Evolutionary conservation across 2,113 vertebrate genomes (phyloP).

Genomic region (Cryptomyrus ogoouensis): DNA sequence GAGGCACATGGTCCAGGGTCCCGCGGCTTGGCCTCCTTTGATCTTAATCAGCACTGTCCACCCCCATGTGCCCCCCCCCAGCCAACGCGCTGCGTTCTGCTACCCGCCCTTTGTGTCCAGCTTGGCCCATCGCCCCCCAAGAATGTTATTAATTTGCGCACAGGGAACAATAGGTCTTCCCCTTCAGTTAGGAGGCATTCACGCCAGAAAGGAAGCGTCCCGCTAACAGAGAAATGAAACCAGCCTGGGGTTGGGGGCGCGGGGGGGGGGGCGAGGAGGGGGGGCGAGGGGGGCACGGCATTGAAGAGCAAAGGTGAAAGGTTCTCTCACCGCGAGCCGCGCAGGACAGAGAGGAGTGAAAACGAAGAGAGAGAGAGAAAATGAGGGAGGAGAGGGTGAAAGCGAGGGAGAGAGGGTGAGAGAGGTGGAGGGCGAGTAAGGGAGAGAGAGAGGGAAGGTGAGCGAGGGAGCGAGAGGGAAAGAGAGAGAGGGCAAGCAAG

Average conservation of each 20-base stretch:
- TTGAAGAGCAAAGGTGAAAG: neutral
- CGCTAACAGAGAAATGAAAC: neutral
- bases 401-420: neutral
- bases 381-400: neutral
- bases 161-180: conserved; percentile 32
- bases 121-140: conserved; percentile 16
- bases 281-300: neutral
- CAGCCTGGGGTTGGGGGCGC: neutral
- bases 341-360: neutral
- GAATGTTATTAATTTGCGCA: conserved; percentile 48
- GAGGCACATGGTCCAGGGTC: neutral
- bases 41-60: neutral
- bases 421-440: neutral
- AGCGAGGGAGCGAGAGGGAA: neutral
- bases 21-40: too few species aligned
- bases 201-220: neutral
- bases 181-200: neutral
- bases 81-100: neutral
- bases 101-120: conserved; percentile 21
- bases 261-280: too few species aligned
- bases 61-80: neutral
- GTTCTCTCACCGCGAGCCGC: neutral
- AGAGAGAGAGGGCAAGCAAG: neutral
- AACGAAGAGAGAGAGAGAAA: neutral
- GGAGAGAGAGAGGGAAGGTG: neutral